Conservation (phyloP, 2,113 vertebrate species). For the Poeciliopsis retropinna region DNA sequence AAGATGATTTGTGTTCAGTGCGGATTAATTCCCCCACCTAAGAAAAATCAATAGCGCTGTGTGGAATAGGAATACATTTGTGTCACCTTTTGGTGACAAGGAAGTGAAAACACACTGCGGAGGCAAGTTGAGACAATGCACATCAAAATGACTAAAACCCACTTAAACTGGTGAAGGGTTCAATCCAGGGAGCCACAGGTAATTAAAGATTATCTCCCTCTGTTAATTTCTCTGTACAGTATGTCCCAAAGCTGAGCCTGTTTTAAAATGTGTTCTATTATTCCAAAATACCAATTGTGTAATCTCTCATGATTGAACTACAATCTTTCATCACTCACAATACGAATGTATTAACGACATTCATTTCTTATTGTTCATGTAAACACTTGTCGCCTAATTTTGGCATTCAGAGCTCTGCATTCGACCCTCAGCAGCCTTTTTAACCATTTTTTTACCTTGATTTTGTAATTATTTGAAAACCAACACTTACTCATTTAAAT, state of each 20-base stretch:
- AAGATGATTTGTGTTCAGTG: conserved; percentile 71
- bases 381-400: conserved; percentile 26
- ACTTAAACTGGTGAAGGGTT: conserved; percentile 17
- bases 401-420: not conserved
- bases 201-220: conserved; percentile 46
- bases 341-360: conserved; percentile 64
- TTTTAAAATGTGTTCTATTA: conserved; percentile 27
- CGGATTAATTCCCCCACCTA: conserved; percentile 73
- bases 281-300: conserved; percentile 37
- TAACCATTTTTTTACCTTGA: conserved; percentile 22
- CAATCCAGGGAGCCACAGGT: conserved; percentile 20
- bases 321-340: conserved; percentile 49
- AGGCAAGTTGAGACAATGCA: conserved; percentile 49
- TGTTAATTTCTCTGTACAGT: conserved; percentile 7
- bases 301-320: conserved; percentile 53
- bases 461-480: conserved; percentile 25
- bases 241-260: conserved; percentile 6
- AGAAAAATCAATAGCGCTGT: conserved; percentile 72
- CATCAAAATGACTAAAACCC: conserved; percentile 58
- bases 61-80: conserved; percentile 74
- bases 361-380: conserved; percentile 45
- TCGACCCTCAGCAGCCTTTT: conserved; percentile 15
- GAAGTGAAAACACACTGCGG: conserved; percentile 41
- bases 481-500: conserved; percentile 14
- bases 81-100: conserved; percentile 57